Percentiles rank a stretch among this genome's conserved stretches.
Conservation (phyloP, 1,140 invertebrate species). For the Drosophila watanabei region DNA sequence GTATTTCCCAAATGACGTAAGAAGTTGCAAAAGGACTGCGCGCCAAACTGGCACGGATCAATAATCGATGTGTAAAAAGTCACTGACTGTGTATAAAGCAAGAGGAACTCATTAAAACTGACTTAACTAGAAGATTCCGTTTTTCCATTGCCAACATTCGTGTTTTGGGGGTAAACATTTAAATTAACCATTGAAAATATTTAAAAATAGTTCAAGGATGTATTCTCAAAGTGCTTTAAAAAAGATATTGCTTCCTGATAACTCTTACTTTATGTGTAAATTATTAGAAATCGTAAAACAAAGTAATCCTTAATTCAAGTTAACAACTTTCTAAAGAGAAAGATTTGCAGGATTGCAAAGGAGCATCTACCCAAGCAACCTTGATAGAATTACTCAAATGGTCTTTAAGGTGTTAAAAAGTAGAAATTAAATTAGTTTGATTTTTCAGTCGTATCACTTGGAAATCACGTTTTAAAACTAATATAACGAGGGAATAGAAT, state of each 20-base stretch:
- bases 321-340: not conserved
- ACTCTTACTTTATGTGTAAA: not conserved
- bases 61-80: conserved; percentile 58
- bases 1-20: conserved; percentile 60
- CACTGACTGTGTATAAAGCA: conserved; percentile 30
- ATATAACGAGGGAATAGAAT: no score
- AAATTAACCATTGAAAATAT: not conserved
- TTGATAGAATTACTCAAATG: no score
- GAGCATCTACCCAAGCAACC: no score
- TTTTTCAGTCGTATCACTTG: no score
- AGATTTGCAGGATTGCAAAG: no score
- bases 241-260: not conserved
- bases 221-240: not conserved
- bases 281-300: not conserved
- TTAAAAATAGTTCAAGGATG: not conserved
- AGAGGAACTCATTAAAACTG: conserved; percentile 32
- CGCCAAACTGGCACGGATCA: conserved; percentile 56
- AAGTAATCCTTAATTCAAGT: not conserved
- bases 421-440: no score
- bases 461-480: no score
- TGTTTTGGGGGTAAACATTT: not conserved
- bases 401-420: no score
- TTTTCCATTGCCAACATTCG: not conserved
- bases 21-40: conserved; percentile 59
- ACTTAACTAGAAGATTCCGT: conserved; percentile 1